Evolutionary conservation across 2,797 vertebrate species (phyloP).

Genomic region (Syngnathus acus): DNA sequence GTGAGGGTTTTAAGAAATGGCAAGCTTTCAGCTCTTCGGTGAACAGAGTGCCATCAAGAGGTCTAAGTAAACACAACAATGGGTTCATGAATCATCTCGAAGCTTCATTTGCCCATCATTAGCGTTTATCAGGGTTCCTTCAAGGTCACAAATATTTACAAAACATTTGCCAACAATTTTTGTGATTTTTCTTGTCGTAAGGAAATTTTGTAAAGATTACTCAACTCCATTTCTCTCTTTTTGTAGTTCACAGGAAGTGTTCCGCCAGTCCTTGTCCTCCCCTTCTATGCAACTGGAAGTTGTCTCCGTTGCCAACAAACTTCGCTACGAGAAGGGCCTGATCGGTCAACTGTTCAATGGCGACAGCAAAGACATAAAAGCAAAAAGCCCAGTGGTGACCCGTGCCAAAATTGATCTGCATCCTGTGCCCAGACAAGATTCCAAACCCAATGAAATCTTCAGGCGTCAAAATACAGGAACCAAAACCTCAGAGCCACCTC

Average conservation of each 20-base stretch:
- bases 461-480: neutral
- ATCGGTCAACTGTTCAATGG: conserved; percentile 74
- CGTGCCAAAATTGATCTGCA: conserved; percentile 16
- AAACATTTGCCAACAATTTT: too few species aligned
- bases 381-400: conserved; percentile 58
- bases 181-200: too few species aligned
- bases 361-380: conserved; percentile 50
- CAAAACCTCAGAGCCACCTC: conserved; percentile 11
- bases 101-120: too few species aligned
- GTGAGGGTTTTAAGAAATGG: too few species aligned
- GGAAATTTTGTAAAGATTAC: neutral
- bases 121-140: too few species aligned
- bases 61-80: too few species aligned
- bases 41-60: too few species aligned
- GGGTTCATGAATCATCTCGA: too few species aligned
- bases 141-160: too few species aligned
- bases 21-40: too few species aligned
- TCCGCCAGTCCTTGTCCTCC: conserved; percentile 82
- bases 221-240: neutral
- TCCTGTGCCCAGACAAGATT: conserved; percentile 14
- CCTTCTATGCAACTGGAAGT: conserved; percentile 69
- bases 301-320: conserved; percentile 70
- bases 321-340: conserved; percentile 82
- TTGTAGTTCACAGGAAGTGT: conserved; percentile 78
- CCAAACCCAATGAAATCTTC: neutral